phyloP scores from a whole-genome alignment of 1,140 invertebrate species.

The Eriosoma lanigerum region DNA sequence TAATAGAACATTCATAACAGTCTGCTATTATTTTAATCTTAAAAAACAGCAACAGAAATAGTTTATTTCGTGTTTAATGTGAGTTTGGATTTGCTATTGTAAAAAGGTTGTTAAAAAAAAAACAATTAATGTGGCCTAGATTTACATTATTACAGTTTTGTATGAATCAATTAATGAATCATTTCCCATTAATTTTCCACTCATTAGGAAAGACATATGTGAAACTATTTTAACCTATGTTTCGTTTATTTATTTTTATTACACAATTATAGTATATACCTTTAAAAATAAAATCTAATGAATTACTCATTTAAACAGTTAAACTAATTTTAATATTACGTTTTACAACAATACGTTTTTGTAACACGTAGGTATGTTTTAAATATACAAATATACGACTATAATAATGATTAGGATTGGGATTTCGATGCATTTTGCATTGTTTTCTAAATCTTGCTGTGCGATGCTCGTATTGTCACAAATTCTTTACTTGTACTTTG shows the following conservation, averaged over 20 bases:
- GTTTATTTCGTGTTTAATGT: conserved; percentile 32
- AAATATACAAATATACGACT: no score
- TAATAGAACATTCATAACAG: background rate
- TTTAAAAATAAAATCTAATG: background rate
- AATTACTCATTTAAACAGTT: conserved; percentile 1
- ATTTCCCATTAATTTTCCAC: no score
- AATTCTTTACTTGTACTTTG: no score
- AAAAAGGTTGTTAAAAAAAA: background rate
- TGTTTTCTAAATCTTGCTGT: no score
- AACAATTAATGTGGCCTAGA: conserved; percentile 15
- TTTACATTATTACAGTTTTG: background rate
- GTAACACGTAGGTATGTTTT: no score
- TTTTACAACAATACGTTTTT: no score
- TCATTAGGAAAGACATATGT: background rate
- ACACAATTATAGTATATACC: background rate
- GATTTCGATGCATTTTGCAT: no score
- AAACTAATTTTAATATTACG: no score
- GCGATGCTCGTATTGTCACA: no score
- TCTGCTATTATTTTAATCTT: background rate
- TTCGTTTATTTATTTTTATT: background rate
- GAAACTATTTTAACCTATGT: conserved; percentile 2
- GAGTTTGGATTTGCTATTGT: background rate
- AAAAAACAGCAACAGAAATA: background rate
- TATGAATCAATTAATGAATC: conserved; percentile 3
- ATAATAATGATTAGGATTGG: no score